A percentile compares a stretch with the other conserved stretches of the same genome.
These are phyloP conservation scores for Psilopogon haemacephalus DNA, from an alignment of 2,113 vertebrate species.

Conservation along the genomic window DNA sequence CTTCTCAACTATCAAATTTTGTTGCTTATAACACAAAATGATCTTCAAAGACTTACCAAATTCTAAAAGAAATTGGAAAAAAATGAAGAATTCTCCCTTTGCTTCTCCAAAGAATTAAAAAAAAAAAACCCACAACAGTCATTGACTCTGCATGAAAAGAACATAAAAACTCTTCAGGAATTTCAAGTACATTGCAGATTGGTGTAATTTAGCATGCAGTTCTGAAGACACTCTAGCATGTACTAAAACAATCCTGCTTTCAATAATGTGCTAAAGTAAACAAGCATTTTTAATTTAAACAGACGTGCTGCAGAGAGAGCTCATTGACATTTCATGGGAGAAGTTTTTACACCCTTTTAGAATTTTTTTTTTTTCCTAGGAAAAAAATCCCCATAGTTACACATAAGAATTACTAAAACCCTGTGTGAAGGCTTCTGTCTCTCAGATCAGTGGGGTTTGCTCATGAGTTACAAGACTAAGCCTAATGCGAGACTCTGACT, in stretches of 20 bases:
- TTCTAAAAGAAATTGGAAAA: background rate
- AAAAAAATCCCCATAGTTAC: background rate
- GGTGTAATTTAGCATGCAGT: background rate
- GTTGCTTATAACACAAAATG: background rate
- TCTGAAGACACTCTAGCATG: background rate
- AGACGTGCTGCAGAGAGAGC: background rate
- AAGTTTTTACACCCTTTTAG: background rate
- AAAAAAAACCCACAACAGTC: background rate
- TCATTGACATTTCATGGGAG: fast-evolving
- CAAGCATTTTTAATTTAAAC: background rate
- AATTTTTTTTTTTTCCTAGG: background rate
- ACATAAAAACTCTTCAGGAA: background rate
- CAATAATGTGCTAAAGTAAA: background rate
- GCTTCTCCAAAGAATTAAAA: background rate
- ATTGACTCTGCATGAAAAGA: background rate
- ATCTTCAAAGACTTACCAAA: background rate
- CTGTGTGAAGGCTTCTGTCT: background rate
- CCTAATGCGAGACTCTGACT: background rate
- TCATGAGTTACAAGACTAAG: background rate
- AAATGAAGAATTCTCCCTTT: background rate
- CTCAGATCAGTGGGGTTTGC: background rate
- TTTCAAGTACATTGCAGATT: background rate
- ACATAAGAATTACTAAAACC: background rate
- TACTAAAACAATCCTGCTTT: background rate
- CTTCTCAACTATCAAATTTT: background rate